Base-by-base conservation (phyloP, 2,797 vertebrate genomes). In the Harpagifer antarcticus region DNA sequence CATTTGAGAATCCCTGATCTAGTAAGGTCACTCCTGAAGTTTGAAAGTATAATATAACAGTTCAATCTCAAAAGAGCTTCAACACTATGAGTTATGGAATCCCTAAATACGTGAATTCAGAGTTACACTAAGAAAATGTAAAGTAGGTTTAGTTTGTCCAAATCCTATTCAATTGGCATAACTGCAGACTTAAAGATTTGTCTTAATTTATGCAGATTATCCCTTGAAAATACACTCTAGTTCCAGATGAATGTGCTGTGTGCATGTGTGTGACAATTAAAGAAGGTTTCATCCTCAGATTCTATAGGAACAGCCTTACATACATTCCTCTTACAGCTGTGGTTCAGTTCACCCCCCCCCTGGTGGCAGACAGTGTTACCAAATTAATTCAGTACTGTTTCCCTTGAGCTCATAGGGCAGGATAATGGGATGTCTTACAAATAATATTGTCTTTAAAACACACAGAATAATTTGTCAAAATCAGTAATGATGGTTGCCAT, bases 331-430 rank as follows among this genome's bases (percentile, higher is more conserved):
- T n/a, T 40, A 2, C 4, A 27, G 23, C 11, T 23, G 16, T 42
- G 13, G 49, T 45, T 4, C 31, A 33, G 19, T 52, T 3, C 1
- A 43, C 4, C 1, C 33, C n/a, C n/a, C 61, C 64, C 57, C 65
- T 70, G 17, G 47, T 83, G 72, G 15, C 12, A 42, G 0, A 8
- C 13, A 45, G 45, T 44, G 15, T 23, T 43, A 65, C 20, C n/a
- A 40, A 20, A 72, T 8, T 1, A 43, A 14, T 1, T 55, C n/a
- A 47, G 4, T 16, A 10, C 11, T 16, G 16, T 50, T 53, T 27
- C 40, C 17, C 7, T 17, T 17, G 3, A 64, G 43, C 5, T 16
- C 11, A 60, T 14, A 5, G 4, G 27, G 15, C 37, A 33, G 13
- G 2, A 53, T 45, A 52, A 31, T 42, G 31, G 12, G 27, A 27